phyloP scores from a whole-genome alignment of 2,797 vertebrate species.

The Notoglanidium macrostoma region DNA sequence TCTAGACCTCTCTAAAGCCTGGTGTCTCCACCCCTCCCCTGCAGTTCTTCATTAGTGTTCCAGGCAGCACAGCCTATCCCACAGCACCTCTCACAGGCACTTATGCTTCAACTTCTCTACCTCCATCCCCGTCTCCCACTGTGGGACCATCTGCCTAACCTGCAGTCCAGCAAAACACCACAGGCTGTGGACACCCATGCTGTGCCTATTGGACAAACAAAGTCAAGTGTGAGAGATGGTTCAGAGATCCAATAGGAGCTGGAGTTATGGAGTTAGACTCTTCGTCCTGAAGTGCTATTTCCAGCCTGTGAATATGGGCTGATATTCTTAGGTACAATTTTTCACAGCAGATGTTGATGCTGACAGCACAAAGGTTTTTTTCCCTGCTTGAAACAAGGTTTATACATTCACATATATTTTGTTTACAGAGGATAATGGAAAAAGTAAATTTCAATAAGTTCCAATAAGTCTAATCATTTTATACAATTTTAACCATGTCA shows the following conservation, averaged over 20 bases:
- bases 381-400: slow-evolving; percentile 2
- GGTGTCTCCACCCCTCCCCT: slow-evolving; percentile 13
- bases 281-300: slow-evolving; percentile 40
- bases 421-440: not conserved
- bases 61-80: slow-evolving; percentile 26
- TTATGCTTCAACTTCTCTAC: slow-evolving; percentile 22
- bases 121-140: slow-evolving; percentile 28
- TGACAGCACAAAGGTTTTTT: slow-evolving; percentile 1
- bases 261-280: slow-evolving; percentile 5
- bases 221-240: slow-evolving; percentile 14
- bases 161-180: slow-evolving; percentile 35
- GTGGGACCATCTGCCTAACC: slow-evolving; percentile 49
- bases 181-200: slow-evolving; percentile 3
- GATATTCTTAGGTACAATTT: slow-evolving; percentile 47
- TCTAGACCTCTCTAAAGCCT: slow-evolving; percentile 36
- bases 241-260: slow-evolving; percentile 29
- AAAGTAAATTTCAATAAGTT: not conserved
- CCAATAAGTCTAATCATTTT: not conserved
- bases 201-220: slow-evolving; percentile 41
- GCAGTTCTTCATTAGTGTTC: slow-evolving; percentile 28
- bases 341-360: slow-evolving; percentile 32
- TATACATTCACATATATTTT: slow-evolving; percentile 19
- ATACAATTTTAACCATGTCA: not conserved
- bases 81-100: slow-evolving; percentile 44
- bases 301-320: slow-evolving; percentile 29